Conservation (phyloP, 2,888 invertebrate species). For the Erebia ligea region DNA sequence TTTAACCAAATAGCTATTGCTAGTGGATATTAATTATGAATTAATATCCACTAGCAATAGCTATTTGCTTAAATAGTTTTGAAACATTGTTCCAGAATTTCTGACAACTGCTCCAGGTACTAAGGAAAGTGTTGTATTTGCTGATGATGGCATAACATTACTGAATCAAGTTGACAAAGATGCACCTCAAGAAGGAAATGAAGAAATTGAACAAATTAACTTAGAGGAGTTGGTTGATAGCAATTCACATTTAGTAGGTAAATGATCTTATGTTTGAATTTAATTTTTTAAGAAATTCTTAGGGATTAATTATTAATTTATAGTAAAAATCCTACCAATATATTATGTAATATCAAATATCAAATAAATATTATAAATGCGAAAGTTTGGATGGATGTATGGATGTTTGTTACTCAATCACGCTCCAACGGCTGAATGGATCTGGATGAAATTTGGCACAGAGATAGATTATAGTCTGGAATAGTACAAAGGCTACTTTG, state of each 20-base stretch:
- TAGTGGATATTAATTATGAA: too few relatives aligned
- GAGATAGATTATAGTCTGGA: too few relatives aligned
- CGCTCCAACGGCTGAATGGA: too few relatives aligned
- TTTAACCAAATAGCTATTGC: too few relatives aligned
- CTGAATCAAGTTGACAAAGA: slow-evolving; percentile 50
- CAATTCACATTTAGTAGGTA: slow-evolving; percentile 84
- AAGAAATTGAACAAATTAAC: slow-evolving; percentile 65
- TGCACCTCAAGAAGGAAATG: slow-evolving; percentile 43
- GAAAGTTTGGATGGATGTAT: too few relatives aligned
- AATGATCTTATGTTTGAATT: not conserved
- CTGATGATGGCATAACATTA: slow-evolving; percentile 78
- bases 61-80: not conserved
- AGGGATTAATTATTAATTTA: not conserved
- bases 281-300: not conserved
- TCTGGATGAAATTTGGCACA: too few relatives aligned
- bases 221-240: slow-evolving; percentile 84
- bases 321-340: too few relatives aligned
- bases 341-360: too few relatives aligned
- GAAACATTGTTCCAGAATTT: slow-evolving; percentile 68
- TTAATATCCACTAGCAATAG: too few relatives aligned
- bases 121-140: slow-evolving; percentile 82
- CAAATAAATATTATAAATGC: too few relatives aligned
- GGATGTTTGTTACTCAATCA: too few relatives aligned
- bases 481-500: too few relatives aligned
- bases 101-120: slow-evolving; percentile 88